Conservation (phyloP, 2,888 invertebrate genomes). For the Pyrgus malvae region DNA sequence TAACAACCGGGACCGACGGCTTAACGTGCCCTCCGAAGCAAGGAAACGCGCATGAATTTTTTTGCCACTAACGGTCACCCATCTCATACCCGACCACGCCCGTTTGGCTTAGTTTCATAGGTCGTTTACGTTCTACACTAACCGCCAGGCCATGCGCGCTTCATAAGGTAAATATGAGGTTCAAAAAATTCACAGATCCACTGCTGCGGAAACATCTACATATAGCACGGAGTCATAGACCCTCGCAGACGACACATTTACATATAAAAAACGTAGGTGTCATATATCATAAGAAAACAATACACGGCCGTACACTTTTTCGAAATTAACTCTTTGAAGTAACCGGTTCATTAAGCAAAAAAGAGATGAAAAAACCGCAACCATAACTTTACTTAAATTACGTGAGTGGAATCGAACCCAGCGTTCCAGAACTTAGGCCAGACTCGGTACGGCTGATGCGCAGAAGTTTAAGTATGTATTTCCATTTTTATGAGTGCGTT, state of each 20-base stretch:
- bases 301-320: not conserved
- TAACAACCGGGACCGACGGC: too few species aligned
- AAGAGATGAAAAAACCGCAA: constrained; percentile 28
- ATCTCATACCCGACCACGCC: too few species aligned
- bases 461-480: not conserved
- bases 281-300: constrained; percentile 12
- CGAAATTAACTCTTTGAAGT: constrained; percentile 11
- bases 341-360: constrained; percentile 15
- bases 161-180: too few species aligned
- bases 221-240: not conserved
- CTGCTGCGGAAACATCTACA: too few species aligned
- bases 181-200: too few species aligned
- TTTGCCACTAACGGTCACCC: too few species aligned
- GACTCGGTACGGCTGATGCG: not conserved
- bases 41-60: too few species aligned
- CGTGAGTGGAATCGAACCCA: constrained; percentile 37
- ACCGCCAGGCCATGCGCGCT: too few species aligned
- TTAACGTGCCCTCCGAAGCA: too few species aligned
- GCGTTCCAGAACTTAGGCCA: constrained; percentile 31
- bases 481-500: too few species aligned
- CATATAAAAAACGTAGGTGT: constrained; percentile 6
- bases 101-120: too few species aligned
- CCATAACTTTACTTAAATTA: constrained; percentile 30
- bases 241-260: not conserved
- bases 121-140: too few species aligned